phyloP scores from a whole-genome alignment of 2,113 vertebrate genomes.

The Xiphorhynchus elegans region DNA sequence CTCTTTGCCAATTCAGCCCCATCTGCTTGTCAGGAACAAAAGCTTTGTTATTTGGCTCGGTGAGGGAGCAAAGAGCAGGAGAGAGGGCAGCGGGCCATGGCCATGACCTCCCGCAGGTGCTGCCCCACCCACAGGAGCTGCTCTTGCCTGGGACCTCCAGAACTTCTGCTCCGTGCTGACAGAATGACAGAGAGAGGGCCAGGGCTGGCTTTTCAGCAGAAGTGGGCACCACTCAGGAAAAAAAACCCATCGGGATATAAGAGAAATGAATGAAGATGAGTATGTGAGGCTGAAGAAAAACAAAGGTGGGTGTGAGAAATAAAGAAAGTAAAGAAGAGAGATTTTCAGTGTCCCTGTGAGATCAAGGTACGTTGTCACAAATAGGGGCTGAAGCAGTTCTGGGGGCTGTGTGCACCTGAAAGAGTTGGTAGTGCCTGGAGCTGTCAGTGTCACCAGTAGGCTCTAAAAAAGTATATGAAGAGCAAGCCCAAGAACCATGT shows the following conservation, averaged over 20 bases:
- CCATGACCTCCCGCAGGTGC: not conserved
- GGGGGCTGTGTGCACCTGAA: not conserved
- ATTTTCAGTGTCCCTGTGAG: not conserved
- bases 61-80: not conserved
- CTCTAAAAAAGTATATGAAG: not conserved
- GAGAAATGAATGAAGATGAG: not conserved
- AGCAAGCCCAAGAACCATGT: not conserved
- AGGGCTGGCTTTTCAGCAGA: not conserved
- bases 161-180: not conserved
- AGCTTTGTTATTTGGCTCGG: not conserved
- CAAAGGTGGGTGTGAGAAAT: not conserved
- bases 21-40: conserved; percentile 31
- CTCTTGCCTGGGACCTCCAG: not conserved
- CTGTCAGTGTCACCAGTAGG: not conserved
- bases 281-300: not conserved
- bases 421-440: not conserved
- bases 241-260: not conserved
- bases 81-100: not conserved
- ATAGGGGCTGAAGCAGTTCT: not conserved
- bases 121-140: not conserved
- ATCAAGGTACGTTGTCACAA: fast-evolving
- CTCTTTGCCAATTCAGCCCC: conserved; percentile 38
- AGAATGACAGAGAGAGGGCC: not conserved
- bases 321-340: not conserved
- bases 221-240: not conserved